Conservation (phyloP, 2,888 invertebrate genomes). For the Chorisops tibialis region DNA sequence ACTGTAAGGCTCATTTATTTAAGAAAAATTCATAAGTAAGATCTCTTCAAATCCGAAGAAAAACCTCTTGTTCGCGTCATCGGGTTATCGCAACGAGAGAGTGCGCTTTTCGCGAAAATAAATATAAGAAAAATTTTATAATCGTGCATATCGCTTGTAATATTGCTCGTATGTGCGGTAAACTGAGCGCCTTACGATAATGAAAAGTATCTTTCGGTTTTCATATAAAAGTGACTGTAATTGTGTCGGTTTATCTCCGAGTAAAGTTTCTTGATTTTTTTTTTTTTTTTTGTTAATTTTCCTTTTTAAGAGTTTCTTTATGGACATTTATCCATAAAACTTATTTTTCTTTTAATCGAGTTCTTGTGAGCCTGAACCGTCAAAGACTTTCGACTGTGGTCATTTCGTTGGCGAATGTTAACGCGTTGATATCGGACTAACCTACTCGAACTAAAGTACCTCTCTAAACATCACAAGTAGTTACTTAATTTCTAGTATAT, state of each 20-base stretch:
- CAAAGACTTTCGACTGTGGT: constrained; percentile 50
- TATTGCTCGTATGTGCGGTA: background rate
- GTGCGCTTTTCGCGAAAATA: constrained; percentile 19
- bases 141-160: constrained; percentile 3
- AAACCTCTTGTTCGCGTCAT: background rate
- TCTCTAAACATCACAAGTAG: background rate
- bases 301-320: constrained; percentile 12
- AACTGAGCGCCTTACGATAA: background rate
- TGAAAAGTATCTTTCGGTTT: background rate
- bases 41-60: background rate
- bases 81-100: constrained; percentile 13
- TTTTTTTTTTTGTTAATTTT: constrained; percentile 1
- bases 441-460: background rate
- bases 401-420: constrained; percentile 53
- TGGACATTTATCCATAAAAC: constrained; percentile 13
- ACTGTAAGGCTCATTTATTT: constrained; percentile 13
- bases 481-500: background rate
- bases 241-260: constrained; percentile 2
- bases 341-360: background rate
- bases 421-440: constrained; percentile 48
- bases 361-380: constrained; percentile 31
- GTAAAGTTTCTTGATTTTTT: constrained; percentile 1
- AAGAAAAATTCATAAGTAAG: too few species aligned
- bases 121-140: constrained; percentile 1
- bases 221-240: constrained; percentile 12